Base-by-base conservation (phyloP, 2,113 vertebrate genomes). In the Onychorhynchus coronatus region DNA sequence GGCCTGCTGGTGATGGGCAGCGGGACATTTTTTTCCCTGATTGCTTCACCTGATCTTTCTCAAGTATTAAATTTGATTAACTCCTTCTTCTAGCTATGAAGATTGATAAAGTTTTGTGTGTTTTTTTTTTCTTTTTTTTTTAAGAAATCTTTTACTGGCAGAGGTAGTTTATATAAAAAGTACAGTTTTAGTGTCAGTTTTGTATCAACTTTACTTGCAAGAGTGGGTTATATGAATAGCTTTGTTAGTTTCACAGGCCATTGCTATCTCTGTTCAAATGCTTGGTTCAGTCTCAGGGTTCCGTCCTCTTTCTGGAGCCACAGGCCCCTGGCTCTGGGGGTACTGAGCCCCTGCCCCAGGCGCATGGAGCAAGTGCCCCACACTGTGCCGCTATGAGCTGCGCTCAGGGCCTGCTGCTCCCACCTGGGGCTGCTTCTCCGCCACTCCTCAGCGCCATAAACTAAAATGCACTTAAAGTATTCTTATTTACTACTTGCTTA, bases 51-150 rank as follows among this genome's bases (percentile, higher is more conserved):
- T 82, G 65, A 25, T 94, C 91, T 96, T 56, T 79, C 46, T 70
- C 14, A 95, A 90, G n/a, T 25, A 81, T 75, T 72, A 49, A 52
- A 18, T 88, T 58, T 92, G 50, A 91, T 97, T 97, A 91, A 55
- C 31, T 74, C 16, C 56, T 91, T 33, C 62, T 86, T 90, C n/a
- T 5, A 87, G 47, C 41, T 95, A 33, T 53, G 79, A 88, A 58
- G 87, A 55, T 14, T 47, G 39, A 21, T 91, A 24, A 80, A 80
- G 37, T 74, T 66, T 27, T 61, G 6, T 56, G 33, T 3, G 8
- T 8, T 25, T 27, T 50, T 11, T 20, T 9, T 8, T 2, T 4
- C 25, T 16, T 14, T 23, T 46, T 25, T 65, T 30, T 15, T 21
- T 11, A 21, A n/a, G 21, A 55, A 68, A 39, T 61, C 8, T 84